Percentiles rank a stretch among this genome's conserved stretches.
phyloP scores from a whole-genome alignment of 1,140 invertebrate genomes.

The Glossosoma conforme region DNA sequence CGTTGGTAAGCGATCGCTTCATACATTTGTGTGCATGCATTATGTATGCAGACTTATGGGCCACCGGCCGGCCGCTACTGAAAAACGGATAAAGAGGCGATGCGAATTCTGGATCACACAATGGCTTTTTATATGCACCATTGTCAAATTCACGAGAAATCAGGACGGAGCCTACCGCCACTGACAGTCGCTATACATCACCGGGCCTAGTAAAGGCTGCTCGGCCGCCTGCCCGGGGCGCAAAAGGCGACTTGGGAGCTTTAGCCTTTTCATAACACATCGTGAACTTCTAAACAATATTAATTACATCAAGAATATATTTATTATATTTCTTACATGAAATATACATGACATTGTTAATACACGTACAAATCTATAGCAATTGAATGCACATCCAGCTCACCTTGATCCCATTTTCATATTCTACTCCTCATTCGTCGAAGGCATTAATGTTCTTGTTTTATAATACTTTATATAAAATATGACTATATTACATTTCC shows the following conservation, averaged over 20 bases:
- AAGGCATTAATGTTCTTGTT: too few relatives aligned
- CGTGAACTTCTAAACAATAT: neutral
- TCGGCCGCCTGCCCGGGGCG: neutral
- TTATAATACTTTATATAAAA: too few relatives aligned
- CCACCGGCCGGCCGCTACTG: slow-evolving; percentile 3
- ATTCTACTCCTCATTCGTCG: too few relatives aligned
- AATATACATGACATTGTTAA: too few relatives aligned
- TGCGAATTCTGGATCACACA: slow-evolving; percentile 22
- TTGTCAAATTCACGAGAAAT: slow-evolving; percentile 27
- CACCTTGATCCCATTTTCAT: too few relatives aligned
- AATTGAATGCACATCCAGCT: too few relatives aligned
- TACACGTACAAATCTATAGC: too few relatives aligned
- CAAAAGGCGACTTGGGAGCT: too few relatives aligned
- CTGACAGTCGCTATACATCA: slow-evolving; percentile 19
- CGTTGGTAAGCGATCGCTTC: neutral
- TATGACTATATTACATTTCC: too few relatives aligned
- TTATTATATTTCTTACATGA: too few relatives aligned
- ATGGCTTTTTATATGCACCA: slow-evolving; percentile 27
- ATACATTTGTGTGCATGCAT: neutral
- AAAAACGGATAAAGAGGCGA: slow-evolving; percentile 21
- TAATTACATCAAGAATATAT: too few relatives aligned
- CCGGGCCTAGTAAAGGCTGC: neutral
- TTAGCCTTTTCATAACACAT: too few relatives aligned
- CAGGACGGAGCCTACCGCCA: slow-evolving; percentile 6
- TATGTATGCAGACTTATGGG: slow-evolving; percentile 17